Evolutionary conservation across 2,797 vertebrate species (phyloP), one percentile per base, ranked within the genome.

Genomic region (Poecilia velifera): DNA sequence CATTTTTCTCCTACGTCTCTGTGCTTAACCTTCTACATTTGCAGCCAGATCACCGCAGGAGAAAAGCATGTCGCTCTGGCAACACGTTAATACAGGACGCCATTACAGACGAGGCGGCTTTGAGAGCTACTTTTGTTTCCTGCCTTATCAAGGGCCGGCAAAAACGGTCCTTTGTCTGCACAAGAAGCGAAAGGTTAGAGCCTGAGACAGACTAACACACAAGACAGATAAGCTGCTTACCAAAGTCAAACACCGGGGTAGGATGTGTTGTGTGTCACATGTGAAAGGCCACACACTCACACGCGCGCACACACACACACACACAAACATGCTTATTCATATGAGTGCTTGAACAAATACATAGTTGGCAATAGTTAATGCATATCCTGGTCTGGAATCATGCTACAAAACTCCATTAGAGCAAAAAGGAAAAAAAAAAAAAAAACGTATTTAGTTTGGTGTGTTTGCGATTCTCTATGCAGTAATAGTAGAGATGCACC

Each of bases 211-310:
- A 84, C 83, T 72, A 81, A 83, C 86, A 76, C 83, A 76, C 45
- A 90, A 91, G 92, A 94, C 89, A 89, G 93, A 87, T 91, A 93
- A 95, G 92, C 94, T 89, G 93, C 93, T 95, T 95, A 94, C 84
- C 81, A 87, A 93, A 93, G 90, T 94, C 94, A 94, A 95, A 95
- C 85, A 90, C 84, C n/a, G 76, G 89, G 87, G 86, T 93, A 88
- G 79, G 88, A 91, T 93, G 87, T 87, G 93, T 91, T 92, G 89
- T 86, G 82, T 86, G 84, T 91, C 86, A 87, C 82, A 90, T 84
- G 85, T 91, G 88, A 88, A 94, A 31, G 31, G 31, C 31, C 82
- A 73, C 72, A 57, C 68, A 72, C 88, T 73, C 66, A 46, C 46
- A 18, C 72, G 73, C 43, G 34, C n/a, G 13, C 57, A 34, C 64